These are phyloP conservation scores for Grammomys surdaster DNA, from an alignment of 2,113 vertebrate species.

Conservation along the genomic window DNA sequence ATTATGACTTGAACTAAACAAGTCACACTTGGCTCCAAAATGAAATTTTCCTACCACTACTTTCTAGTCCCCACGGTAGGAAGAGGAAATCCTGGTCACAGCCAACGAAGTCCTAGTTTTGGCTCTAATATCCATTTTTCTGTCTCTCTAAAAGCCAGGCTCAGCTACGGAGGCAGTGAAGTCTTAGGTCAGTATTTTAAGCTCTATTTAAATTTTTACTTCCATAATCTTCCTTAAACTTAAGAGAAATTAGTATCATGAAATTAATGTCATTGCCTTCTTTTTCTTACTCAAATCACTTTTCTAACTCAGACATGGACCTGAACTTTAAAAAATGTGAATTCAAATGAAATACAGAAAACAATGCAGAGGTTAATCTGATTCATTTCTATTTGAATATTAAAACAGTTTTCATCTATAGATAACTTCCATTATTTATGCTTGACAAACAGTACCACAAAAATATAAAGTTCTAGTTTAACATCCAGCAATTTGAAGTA, in stretches of 20 bases:
- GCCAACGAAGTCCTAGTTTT: slow-evolving; percentile 89
- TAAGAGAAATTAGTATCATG: slow-evolving; percentile 74
- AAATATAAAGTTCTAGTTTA: slow-evolving; percentile 22
- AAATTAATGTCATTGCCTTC: slow-evolving; percentile 70
- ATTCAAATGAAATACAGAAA: slow-evolving; percentile 67
- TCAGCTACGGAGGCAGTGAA: slow-evolving; percentile 82
- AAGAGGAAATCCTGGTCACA: slow-evolving; percentile 91
- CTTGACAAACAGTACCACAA: background rate
- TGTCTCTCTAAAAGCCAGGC: slow-evolving; percentile 85
- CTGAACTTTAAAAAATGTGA: slow-evolving; percentile 54
- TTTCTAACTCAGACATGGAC: slow-evolving; percentile 55
- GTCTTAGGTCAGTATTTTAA: slow-evolving; percentile 84
- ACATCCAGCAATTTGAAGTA: slow-evolving; percentile 31
- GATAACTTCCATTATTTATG: slow-evolving; percentile 55
- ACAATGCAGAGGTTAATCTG: background rate
- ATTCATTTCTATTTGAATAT: slow-evolving; percentile 40
- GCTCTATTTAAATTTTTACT: slow-evolving; percentile 84
- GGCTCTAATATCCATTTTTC: slow-evolving; percentile 89
- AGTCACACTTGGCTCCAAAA: slow-evolving; percentile 89
- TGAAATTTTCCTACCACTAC: slow-evolving; percentile 90
- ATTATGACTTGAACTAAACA: slow-evolving; percentile 89
- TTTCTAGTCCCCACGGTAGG: slow-evolving; percentile 89
- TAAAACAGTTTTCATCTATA: slow-evolving; percentile 14
- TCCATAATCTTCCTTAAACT: slow-evolving; percentile 82
- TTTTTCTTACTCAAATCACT: slow-evolving; percentile 66